These are phyloP conservation scores for Amazona finschi DNA, from an alignment of 2,797 vertebrate species.

Conservation along the genomic window DNA sequence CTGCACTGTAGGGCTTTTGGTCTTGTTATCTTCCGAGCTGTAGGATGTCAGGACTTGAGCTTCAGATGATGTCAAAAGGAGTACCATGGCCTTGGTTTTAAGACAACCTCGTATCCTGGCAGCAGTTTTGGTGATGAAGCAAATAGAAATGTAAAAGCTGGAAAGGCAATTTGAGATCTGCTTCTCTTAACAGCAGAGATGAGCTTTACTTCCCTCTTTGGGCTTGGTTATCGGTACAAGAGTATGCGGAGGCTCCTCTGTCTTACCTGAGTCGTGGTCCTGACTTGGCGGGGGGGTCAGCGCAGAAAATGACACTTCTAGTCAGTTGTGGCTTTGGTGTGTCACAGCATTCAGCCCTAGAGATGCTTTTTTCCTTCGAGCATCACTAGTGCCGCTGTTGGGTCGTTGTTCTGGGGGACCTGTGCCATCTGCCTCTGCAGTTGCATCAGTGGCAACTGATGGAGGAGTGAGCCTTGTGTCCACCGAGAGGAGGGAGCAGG, in stretches of 20 bases:
- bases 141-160: neutral
- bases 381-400: rapidly evolving
- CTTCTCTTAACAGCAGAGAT: neutral
- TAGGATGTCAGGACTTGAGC: neutral
- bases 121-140: neutral
- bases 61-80: neutral
- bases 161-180: neutral
- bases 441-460: neutral
- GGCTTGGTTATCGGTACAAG: neutral
- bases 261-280: neutral
- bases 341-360: rapidly evolving
- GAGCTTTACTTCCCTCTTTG: neutral
- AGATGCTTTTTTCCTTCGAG: neutral
- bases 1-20: neutral
- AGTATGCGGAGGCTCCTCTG: rapidly evolving
- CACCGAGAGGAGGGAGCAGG: neutral
- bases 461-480: neutral
- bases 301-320: neutral
- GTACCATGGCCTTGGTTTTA: neutral
- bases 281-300: rapidly evolving
- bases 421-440: rapidly evolving
- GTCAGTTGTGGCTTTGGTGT: neutral
- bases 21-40: neutral
- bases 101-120: neutral
- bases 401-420: rapidly evolving